These are phyloP conservation scores for Montifringilla adamsi DNA, from an alignment of 2,113 vertebrate species.

Conservation along the genomic window DNA sequence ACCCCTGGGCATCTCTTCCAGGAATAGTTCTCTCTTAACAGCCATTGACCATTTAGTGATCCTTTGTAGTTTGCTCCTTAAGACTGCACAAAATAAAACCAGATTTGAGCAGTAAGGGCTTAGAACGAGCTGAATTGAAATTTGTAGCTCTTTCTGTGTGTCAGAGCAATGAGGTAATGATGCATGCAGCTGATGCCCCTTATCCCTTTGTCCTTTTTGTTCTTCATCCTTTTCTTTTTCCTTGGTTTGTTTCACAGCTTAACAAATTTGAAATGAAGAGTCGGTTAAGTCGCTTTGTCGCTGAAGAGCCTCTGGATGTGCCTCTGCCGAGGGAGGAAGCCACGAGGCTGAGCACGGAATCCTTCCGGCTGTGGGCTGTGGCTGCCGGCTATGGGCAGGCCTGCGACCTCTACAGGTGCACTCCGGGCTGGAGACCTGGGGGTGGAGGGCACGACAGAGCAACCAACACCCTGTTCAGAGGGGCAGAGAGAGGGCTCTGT, in stretches of 20 bases:
- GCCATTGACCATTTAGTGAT: neutral
- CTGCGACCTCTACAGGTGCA: conserved; percentile 86
- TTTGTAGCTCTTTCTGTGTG: neutral
- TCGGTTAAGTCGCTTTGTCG: conserved; percentile 82
- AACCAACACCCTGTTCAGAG: neutral
- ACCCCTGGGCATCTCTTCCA: neutral
- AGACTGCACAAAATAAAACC: neutral
- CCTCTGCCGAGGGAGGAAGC: conserved; percentile 81
- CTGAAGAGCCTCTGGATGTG: conserved; percentile 82
- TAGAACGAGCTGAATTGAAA: neutral
- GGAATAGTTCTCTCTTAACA: neutral
- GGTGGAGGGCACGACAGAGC: too few species aligned
- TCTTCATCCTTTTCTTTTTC: neutral
- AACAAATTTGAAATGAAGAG: conserved; percentile 78
- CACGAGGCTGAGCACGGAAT: conserved; percentile 78
- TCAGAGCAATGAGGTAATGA: neutral
- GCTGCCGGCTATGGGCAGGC: conserved; percentile 87
- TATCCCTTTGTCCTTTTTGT: neutral
- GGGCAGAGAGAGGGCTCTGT: accelerated
- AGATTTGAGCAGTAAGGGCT: neutral
- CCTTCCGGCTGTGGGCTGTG: conserved; percentile 88
- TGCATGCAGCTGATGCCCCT: neutral
- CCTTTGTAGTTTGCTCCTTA: neutral
- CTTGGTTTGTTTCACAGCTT: conserved; percentile 21
- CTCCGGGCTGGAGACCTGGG: neutral